Conservation (phyloP, 2,113 vertebrate species). For the Thinocorus orbignyianus region DNA sequence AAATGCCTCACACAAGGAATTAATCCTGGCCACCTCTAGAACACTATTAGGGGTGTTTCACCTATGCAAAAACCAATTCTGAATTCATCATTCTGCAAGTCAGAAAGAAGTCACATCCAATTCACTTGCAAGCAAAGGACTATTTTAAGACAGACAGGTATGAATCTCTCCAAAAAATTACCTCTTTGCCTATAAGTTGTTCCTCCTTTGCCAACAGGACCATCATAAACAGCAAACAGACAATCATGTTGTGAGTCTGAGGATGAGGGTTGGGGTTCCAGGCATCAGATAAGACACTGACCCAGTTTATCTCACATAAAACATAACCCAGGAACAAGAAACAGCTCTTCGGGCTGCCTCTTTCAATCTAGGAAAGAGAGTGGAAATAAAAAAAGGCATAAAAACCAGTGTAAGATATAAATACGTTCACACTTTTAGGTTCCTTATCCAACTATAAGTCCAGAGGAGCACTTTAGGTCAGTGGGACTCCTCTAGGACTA, state of each 20-base stretch:
- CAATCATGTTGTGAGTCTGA: conserved; percentile 82
- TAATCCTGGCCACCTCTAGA: background rate
- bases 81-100: background rate
- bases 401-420: background rate
- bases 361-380: conserved; percentile 83
- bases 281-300: conserved; percentile 89
- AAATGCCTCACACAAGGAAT: background rate
- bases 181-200: conserved; percentile 81
- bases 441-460: background rate
- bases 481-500: background rate
- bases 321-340: conserved; percentile 92
- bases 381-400: background rate
- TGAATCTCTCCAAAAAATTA: conserved; percentile 52
- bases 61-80: background rate
- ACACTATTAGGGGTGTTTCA: background rate
- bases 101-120: background rate
- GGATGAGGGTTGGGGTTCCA: conserved; percentile 78
- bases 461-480: background rate
- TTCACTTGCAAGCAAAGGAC: background rate
- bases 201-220: conserved; percentile 93
- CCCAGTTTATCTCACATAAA: conserved; percentile 94
- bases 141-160: background rate
- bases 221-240: conserved; percentile 93
- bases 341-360: conserved; percentile 96
- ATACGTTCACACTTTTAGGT: background rate